Evolutionary conservation across 2,888 invertebrate genomes (phyloP).

Genomic region (Pammene aurita): DNA sequence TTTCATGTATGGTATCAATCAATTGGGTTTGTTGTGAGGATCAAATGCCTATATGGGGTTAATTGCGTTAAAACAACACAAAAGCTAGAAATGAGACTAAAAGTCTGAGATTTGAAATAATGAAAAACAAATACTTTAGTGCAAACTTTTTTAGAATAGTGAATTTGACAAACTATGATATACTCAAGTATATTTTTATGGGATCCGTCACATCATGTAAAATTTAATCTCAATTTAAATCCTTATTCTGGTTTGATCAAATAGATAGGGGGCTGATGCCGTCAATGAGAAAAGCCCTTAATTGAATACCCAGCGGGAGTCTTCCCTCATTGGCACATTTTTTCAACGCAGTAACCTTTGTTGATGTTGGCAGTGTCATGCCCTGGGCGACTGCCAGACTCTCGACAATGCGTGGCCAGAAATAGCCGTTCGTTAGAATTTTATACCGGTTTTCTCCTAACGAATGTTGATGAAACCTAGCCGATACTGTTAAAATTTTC

Average conservation of each 20-base stretch:
- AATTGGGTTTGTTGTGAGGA: too few relatives aligned
- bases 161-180: too few relatives aligned
- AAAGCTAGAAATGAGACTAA: too few relatives aligned
- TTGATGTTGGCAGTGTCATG: constrained; percentile 79
- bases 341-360: constrained; percentile 77
- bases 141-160: too few relatives aligned
- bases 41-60: too few relatives aligned
- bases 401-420: constrained; percentile 75
- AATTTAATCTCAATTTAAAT: neutral
- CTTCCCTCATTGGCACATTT: constrained; percentile 59
- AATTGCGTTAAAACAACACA: too few relatives aligned
- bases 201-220: too few relatives aligned
- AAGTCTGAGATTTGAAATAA: too few relatives aligned
- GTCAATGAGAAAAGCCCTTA: neutral
- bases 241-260: neutral
- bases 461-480: constrained; percentile 48
- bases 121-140: too few relatives aligned
- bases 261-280: too few relatives aligned
- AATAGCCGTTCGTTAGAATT: constrained; percentile 67
- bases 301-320: constrained; percentile 54
- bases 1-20: too few relatives aligned
- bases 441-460: constrained; percentile 63
- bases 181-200: too few relatives aligned
- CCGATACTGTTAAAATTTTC: constrained; percentile 37
- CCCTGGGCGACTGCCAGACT: constrained; percentile 75